Percentiles rank a stretch among this genome's conserved stretches.
Evolutionary conservation across 2,888 invertebrate species (phyloP).

Genomic region (Dinocampus coccinellae): DNA sequence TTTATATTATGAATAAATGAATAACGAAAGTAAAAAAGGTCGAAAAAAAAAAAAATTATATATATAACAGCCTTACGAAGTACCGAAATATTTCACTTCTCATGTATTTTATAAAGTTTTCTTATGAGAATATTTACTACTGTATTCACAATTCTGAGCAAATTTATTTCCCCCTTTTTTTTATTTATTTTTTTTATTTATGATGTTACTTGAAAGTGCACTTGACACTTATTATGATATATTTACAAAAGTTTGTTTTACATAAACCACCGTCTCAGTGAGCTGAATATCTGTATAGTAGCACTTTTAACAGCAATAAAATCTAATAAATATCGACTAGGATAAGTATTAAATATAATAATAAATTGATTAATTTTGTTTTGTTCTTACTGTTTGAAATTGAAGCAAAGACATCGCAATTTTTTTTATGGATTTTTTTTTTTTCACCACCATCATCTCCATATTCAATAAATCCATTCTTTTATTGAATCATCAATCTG

Average conservation of each 20-base stretch:
- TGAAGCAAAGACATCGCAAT: too few relatives aligned
- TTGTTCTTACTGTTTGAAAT: neutral
- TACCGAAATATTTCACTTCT: neutral
- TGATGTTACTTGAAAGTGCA: neutral
- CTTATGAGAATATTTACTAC: neutral
- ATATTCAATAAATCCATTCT: neutral
- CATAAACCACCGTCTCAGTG: neutral
- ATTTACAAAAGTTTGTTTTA: conserved; percentile 15
- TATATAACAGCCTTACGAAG: neutral
- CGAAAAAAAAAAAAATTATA: neutral
- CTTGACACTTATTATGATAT: neutral
- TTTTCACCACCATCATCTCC: too few relatives aligned
- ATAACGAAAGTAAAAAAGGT: neutral
- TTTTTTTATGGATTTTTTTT: too few relatives aligned
- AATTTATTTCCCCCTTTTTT: neutral
- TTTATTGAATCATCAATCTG: neutral
- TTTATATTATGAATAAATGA: too few relatives aligned
- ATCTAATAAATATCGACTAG: conserved; percentile 27
- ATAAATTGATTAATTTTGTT: neutral
- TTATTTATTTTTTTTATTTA: neutral
- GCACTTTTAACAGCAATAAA: neutral
- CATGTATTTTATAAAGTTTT: neutral
- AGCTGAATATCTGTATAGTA: neutral
- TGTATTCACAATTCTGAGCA: neutral
- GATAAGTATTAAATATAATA: conserved; percentile 4